Conservation (phyloP, 2,113 vertebrate species). For the Neopipo cinnamomea region DNA sequence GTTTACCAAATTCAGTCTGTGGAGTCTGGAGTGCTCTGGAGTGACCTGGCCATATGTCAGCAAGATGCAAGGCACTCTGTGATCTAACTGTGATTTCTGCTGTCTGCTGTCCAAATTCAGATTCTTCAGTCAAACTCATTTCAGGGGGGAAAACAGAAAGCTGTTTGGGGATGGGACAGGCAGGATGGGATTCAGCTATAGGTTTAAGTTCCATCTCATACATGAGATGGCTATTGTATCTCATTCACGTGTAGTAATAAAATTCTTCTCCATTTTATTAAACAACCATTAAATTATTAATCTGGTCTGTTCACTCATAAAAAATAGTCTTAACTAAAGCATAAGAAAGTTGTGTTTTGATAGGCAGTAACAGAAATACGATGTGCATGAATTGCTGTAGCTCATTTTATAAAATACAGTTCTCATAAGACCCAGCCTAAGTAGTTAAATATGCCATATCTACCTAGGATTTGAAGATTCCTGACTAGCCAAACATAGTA, state of each 20-base stretch:
- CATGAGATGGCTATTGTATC: background rate
- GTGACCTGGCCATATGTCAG: background rate
- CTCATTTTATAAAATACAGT: background rate
- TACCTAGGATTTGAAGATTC: background rate
- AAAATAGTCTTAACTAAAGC: background rate
- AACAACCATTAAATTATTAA: background rate
- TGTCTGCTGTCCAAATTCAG: background rate
- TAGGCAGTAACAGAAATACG: background rate
- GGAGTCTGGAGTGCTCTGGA: background rate
- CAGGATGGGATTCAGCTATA: background rate
- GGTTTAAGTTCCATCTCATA: background rate
- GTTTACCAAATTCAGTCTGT: background rate
- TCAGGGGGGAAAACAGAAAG: background rate
- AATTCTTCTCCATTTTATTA: background rate
- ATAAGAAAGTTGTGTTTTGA: background rate
- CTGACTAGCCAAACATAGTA: background rate
- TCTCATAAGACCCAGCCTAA: background rate
- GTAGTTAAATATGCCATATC: background rate
- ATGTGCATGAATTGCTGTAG: background rate
- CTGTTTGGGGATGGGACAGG: background rate
- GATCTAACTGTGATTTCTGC: background rate
- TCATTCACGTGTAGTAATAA: background rate
- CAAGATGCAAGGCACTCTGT: accelerated
- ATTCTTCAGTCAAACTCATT: background rate
- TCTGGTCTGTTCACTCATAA: background rate